Evolutionary conservation across 2,113 vertebrate species (phyloP).

Genomic region (Corythornis cristatus): DNA sequence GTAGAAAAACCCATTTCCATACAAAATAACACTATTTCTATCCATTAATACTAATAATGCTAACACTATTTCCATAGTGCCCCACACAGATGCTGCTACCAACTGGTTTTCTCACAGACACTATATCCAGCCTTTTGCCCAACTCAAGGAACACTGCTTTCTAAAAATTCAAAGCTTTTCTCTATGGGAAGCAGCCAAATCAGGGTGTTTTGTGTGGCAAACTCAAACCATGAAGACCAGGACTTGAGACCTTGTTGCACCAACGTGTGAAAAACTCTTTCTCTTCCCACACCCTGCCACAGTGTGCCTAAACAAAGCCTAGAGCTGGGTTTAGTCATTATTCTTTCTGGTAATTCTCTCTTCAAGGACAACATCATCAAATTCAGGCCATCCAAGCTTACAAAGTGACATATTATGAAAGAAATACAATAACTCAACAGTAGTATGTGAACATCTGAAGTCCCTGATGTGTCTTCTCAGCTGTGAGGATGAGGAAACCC

Average conservation of each 20-base stretch:
- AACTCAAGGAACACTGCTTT: background rate
- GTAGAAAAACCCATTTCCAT: background rate
- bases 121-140: background rate
- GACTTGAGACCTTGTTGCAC: background rate
- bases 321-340: background rate
- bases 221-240: background rate
- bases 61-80: background rate
- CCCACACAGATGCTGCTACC: background rate
- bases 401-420: background rate
- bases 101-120: background rate
- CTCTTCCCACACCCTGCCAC: background rate
- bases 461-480: background rate
- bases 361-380: background rate
- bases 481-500: background rate
- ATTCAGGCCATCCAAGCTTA: background rate
- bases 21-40: background rate
- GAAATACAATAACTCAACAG: background rate
- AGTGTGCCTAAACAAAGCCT: background rate
- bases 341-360: background rate
- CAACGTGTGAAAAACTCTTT: background rate
- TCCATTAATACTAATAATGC: too few relatives aligned
- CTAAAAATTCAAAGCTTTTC: background rate
- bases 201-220: background rate
- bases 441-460: background rate
- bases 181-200: background rate